A percentile compares a stretch with the other conserved stretches of the same genome.
Evolutionary conservation across 2,113 vertebrate genomes (phyloP).

Genomic region (Candoia aspera): DNA sequence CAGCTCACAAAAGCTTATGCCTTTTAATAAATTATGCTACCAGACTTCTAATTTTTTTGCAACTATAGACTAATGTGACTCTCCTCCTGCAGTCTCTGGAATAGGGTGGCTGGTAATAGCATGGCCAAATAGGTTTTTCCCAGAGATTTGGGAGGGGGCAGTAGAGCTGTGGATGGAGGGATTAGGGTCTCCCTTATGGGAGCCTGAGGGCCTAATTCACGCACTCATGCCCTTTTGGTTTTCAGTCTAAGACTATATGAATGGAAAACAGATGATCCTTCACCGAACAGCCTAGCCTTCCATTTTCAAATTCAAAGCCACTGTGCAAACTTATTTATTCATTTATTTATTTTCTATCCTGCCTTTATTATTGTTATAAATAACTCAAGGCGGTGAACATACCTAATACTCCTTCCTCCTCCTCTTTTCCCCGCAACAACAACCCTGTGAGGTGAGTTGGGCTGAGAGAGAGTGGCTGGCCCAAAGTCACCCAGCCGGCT

Average conservation of each 20-base stretch:
- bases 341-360: too few species aligned
- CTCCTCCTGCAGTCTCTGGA: neutral
- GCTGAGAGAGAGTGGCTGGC: too few species aligned
- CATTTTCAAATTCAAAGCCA: neutral
- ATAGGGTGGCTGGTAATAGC: neutral
- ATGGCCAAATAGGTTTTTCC: neutral
- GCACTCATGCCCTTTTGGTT: neutral
- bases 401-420: too few species aligned
- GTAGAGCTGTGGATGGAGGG: neutral
- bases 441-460: too few species aligned
- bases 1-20: neutral
- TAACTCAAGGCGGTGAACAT: too few species aligned
- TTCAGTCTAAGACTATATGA: neutral
- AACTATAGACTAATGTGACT: neutral
- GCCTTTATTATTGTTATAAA: too few species aligned
- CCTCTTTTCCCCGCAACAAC: too few species aligned
- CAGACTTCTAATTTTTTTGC: neutral
- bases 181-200: neutral
- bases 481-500: too few species aligned
- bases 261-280: neutral
- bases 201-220: neutral
- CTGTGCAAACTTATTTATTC: neutral
- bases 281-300: neutral
- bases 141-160: neutral
- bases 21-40: neutral